Conservation (phyloP, 2,888 invertebrate species). For the Yponomeuta plumbellus region DNA sequence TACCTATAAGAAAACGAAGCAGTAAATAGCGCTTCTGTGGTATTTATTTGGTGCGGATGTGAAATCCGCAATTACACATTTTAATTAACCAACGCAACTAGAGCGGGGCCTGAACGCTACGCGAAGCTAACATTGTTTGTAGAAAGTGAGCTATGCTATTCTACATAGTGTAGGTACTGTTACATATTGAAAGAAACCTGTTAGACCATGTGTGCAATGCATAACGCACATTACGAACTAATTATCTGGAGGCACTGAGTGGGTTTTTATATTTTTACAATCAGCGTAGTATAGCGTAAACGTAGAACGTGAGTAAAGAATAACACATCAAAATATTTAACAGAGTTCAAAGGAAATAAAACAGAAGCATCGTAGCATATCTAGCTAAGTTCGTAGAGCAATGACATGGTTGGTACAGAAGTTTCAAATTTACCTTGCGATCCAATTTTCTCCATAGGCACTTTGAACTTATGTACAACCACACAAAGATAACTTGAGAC, state of each 20-base stretch:
- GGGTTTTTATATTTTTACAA: not conserved
- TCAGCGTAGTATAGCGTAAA: not conserved
- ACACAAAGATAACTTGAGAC: too few relatives aligned
- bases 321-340: too few relatives aligned
- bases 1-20: not conserved
- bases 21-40: not conserved
- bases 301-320: too few relatives aligned
- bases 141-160: conserved; percentile 63
- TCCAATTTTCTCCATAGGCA: not conserved
- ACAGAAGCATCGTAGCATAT: too few relatives aligned
- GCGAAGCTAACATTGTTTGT: conserved; percentile 45
- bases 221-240: conserved; percentile 6
- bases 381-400: too few relatives aligned
- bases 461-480: too few relatives aligned
- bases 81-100: conserved; percentile 70
- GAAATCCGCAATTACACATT: conserved; percentile 74
- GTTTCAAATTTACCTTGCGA: not conserved
- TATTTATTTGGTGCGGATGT: conserved; percentile 54
- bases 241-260: not conserved
- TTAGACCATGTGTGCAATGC: conserved; percentile 5
- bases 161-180: conserved; percentile 17
- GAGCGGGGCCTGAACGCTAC: conserved; percentile 57
- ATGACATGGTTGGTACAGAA: too few relatives aligned
- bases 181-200: conserved; percentile 6
- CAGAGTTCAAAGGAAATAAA: too few relatives aligned